Evolutionary conservation across 2,888 invertebrate genomes (phyloP), one percentile per base, ranked within the genome.

Genomic region (Chesias legatella): DNA sequence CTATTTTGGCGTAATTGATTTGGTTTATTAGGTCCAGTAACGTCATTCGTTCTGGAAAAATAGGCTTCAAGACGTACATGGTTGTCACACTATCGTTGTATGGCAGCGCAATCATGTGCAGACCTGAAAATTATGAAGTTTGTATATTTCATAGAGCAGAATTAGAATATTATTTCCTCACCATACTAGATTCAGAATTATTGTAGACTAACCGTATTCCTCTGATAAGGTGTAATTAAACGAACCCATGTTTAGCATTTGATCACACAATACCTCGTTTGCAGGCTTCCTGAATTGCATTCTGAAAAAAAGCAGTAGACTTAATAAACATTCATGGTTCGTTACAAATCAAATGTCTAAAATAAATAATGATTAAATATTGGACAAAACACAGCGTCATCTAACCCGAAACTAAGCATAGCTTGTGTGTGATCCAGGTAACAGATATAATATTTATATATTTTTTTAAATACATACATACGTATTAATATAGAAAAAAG

Each of bases 11-110:
- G 13, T 86, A 76, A 25, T 88, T 85, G 10, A 93, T 56, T 1
- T 66, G 63, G 0, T 69, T 67, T 65, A 92, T 79, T 5, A 93
- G 62, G 1, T 82, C 68, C 4, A 76, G 62, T 25, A 93, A 63
- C 20, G 73, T 88, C 4, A 74, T 53, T 4, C 66, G 67, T 24
- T 85, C 75, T 0, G 71, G 68, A 5, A 56, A 48, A 7, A 72
- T 77, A 0, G 94, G 94, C 52, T 93, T 83, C 4, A 94, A 62
- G 1, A 92, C 88, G 62, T 93, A 93, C 90, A 95, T 91, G 0
- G 84, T 86, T 27, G 90, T 91, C 27, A 86, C 79, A 33, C 86
- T 89, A 41, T 92, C 93, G 68, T 92, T 92, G 73, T 94, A 95
- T 0, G 94, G 94, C 3, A 94, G 75, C 0, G 91, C 92, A 46